Base-by-base conservation (phyloP, 2,113 vertebrate genomes). In the Thunnus thynnus region DNA sequence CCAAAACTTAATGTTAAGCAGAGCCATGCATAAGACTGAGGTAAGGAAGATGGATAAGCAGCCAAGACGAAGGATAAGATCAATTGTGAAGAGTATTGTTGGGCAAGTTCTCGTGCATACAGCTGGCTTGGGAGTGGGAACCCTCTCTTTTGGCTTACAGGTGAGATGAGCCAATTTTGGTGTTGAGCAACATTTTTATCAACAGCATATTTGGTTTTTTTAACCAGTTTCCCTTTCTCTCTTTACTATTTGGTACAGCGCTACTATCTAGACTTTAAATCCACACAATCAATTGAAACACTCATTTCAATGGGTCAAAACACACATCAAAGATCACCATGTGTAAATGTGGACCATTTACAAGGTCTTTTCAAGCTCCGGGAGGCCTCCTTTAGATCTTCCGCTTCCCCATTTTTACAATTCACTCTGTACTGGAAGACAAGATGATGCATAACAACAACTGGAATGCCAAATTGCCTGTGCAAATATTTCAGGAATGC, bases 361-460 rank as follows among this genome's bases (percentile, higher is more conserved):
- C 54, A 66, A 61, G 47, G 16, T 13, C 47, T 54, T 64, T 70
- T 73, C 4, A 58, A 17, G 12, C 48, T 18, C 13, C 14, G 12
- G 57, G 16, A 32, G 27, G 44, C 22, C 30, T 58, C 65, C 47
- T 65, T 57, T 50, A 51, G 11, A 75, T 75, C 61, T 30, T 9
- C 27, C 44, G 20, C 52, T 47, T 32, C 56, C 17, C 20, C 10
- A 5, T 76, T 88, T 76, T 25, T 62, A 47, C 51, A 52, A 72
- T 73, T 47, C 57, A 47, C 71, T 63, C 55, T 72, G 66, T 27
- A 65, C 58, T 65, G 22, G 56, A 71, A 66, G 73, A 63, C 78
- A 72, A 68, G 65, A 85, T 63, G 84, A 80, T 83, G 78, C 74
- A 78, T 78, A 78, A 81, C 72, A 90, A 88, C 83, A 92, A 85